A percentile compares a stretch with the other conserved stretches of the same genome.
These are phyloP conservation scores for Sisor rabdophorus DNA, from an alignment of 2,113 vertebrate species.

Conservation along the genomic window DNA sequence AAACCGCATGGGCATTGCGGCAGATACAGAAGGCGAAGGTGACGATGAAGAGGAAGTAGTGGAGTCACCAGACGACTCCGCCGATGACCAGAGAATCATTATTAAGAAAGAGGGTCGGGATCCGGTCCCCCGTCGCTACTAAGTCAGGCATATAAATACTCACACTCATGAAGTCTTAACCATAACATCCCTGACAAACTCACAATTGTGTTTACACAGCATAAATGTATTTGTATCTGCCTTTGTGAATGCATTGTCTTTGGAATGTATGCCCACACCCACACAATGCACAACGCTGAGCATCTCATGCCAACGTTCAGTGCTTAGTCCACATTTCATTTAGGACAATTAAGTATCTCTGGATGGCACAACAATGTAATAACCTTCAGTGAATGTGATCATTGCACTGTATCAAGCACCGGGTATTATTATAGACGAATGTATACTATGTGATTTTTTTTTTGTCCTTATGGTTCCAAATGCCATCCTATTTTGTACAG, in stretches of 20 bases:
- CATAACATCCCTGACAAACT: constrained; percentile 38
- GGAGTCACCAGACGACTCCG: constrained; percentile 76
- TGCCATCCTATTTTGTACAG: constrained; percentile 11
- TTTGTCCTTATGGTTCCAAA: neutral
- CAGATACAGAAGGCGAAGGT: constrained; percentile 65
- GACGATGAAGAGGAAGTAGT: constrained; percentile 81
- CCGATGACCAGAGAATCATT: constrained; percentile 80
- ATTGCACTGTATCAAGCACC: constrained; percentile 34
- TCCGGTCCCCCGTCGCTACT: constrained; percentile 76
- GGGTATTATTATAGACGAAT: constrained; percentile 32
- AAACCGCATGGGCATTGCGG: constrained; percentile 68
- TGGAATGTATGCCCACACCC: constrained; percentile 75
- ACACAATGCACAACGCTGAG: constrained; percentile 37
- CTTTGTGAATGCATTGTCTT: constrained; percentile 67
- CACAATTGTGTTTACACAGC: constrained; percentile 54
- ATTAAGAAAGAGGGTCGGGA: constrained; percentile 74
- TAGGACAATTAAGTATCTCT: constrained; percentile 19
- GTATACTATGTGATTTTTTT: constrained; percentile 16
- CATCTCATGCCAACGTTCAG: constrained; percentile 17
- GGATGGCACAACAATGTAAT: constrained; percentile 47
- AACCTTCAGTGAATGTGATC: constrained; percentile 42
- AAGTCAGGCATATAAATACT: constrained; percentile 47
- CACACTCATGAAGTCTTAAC: constrained; percentile 2
- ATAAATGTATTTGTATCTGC: constrained; percentile 61
- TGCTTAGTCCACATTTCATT: constrained; percentile 22